These are phyloP conservation scores for Drosophila parvula DNA, from an alignment of 1,140 invertebrate species.

Conservation along the genomic window DNA sequence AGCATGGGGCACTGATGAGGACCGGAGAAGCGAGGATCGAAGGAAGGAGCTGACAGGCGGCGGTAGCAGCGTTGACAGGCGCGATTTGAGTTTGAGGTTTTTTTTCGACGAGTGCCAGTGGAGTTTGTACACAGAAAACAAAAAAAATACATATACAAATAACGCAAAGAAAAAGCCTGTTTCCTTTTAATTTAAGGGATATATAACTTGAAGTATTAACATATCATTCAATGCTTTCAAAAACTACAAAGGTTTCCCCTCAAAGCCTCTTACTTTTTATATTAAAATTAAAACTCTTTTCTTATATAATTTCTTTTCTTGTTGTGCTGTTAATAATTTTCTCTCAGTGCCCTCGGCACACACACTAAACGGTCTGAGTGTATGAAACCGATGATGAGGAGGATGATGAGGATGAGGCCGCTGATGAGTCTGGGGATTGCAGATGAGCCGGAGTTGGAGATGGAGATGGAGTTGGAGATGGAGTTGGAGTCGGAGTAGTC, in stretches of 20 bases:
- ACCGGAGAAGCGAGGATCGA: constrained; percentile 8
- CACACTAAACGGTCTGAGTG: constrained; percentile 3
- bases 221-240: not conserved
- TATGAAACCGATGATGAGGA: constrained; percentile 7
- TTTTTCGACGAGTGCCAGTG: constrained; percentile 15
- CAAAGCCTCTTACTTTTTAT: not conserved
- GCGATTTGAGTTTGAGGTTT: constrained; percentile 24
- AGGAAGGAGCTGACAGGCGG: constrained; percentile 47
- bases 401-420: constrained; percentile 20
- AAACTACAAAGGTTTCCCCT: not conserved
- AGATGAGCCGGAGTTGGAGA: constrained; percentile 16
- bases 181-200: not conserved
- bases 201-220: not conserved
- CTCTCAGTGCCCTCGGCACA: not conserved
- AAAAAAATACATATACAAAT: not conserved
- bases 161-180: not conserved
- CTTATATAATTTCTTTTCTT: not conserved
- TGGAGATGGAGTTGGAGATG: constrained; percentile 11
- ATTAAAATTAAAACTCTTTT: not conserved
- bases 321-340: not conserved
- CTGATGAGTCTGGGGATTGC: constrained; percentile 30
- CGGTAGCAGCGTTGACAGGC: constrained; percentile 51
- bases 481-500: too few species aligned
- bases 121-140: constrained; percentile 1
- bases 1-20: not conserved